These are phyloP conservation scores for Scaptomyza graminum DNA, from an alignment of 1,140 invertebrate species.

Conservation along the genomic window DNA sequence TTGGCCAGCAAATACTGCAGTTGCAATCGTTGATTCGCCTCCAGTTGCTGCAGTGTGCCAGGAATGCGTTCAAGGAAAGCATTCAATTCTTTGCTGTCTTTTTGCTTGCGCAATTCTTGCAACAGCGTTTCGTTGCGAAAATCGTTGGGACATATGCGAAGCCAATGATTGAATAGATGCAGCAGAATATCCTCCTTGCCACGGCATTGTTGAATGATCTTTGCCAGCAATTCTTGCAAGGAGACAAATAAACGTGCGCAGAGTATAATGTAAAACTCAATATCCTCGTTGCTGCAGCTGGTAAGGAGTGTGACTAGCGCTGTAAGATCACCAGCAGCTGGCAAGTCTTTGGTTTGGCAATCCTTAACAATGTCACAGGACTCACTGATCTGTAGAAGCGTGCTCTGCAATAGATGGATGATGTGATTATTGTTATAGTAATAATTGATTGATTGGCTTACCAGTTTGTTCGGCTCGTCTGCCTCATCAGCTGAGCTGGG, in stretches of 20 bases:
- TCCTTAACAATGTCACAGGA: slow-evolving; percentile 27
- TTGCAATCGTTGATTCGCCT: slow-evolving; percentile 20
- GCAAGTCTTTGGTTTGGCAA: slow-evolving; percentile 68
- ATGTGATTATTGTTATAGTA: background rate
- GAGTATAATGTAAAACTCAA: slow-evolving; percentile 48
- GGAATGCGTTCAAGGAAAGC: slow-evolving; percentile 43
- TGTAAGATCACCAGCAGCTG: slow-evolving; percentile 42
- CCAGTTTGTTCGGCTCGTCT: slow-evolving; percentile 59
- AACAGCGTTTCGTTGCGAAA: slow-evolving; percentile 54
- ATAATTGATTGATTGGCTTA: slow-evolving; percentile 14
- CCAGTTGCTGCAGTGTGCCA: slow-evolving; percentile 12
- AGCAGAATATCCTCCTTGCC: slow-evolving; percentile 23
- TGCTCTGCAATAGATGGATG: slow-evolving; percentile 30
- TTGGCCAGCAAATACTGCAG: slow-evolving; percentile 58
- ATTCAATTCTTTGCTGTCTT: background rate
- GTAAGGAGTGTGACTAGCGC: slow-evolving; percentile 41
- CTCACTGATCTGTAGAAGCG: slow-evolving; percentile 55
- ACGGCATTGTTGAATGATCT: slow-evolving; percentile 33
- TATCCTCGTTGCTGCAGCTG: slow-evolving; percentile 33
- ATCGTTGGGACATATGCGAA: slow-evolving; percentile 45
- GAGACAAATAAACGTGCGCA: slow-evolving; percentile 48
- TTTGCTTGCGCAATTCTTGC: slow-evolving; percentile 49
- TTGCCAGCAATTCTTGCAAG: slow-evolving; percentile 41
- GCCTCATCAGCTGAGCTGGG: slow-evolving; percentile 65
- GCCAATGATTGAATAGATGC: slow-evolving; percentile 44